A percentile compares a stretch with the other conserved stretches of the same genome.
Conservation (phyloP, 2,888 invertebrate species). For the Drosophila mulleri region DNA sequence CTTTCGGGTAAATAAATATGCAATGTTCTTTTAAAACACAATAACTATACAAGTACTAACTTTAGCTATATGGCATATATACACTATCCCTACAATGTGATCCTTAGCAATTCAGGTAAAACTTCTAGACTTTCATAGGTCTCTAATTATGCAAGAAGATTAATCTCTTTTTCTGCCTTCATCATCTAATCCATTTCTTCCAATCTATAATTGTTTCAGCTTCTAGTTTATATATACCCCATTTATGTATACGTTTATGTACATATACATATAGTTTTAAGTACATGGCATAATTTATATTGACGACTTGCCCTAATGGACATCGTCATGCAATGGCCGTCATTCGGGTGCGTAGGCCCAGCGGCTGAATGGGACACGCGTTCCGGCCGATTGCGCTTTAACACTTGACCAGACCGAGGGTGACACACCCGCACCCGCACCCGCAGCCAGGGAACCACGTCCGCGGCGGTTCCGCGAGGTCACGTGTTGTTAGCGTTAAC, state of each 20-base stretch:
- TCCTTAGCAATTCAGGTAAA: background rate
- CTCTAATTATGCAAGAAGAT: background rate
- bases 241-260: conserved; percentile 23
- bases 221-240: background rate
- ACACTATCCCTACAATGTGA: background rate
- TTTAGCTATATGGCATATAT: no score
- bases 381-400: conserved; percentile 78
- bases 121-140: background rate
- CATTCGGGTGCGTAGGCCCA: conserved; percentile 45
- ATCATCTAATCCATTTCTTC: background rate
- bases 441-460: conserved; percentile 23
- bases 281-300: conserved; percentile 14
- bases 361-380: conserved; percentile 45
- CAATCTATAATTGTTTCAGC: background rate
- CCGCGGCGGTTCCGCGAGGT: conserved; percentile 53
- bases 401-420: conserved; percentile 69
- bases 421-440: conserved; percentile 59
- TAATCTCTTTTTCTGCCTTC: background rate
- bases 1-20: no score
- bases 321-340: conserved; percentile 58
- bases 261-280: background rate
- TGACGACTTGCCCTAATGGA: conserved; percentile 75
- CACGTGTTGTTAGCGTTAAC: conserved; percentile 71
- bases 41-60: no score
- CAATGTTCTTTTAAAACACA: no score